Percentiles rank a stretch among this genome's conserved stretches.
Conservation (phyloP, 2,888 invertebrate genomes). For the Clusia tigrina region DNA sequence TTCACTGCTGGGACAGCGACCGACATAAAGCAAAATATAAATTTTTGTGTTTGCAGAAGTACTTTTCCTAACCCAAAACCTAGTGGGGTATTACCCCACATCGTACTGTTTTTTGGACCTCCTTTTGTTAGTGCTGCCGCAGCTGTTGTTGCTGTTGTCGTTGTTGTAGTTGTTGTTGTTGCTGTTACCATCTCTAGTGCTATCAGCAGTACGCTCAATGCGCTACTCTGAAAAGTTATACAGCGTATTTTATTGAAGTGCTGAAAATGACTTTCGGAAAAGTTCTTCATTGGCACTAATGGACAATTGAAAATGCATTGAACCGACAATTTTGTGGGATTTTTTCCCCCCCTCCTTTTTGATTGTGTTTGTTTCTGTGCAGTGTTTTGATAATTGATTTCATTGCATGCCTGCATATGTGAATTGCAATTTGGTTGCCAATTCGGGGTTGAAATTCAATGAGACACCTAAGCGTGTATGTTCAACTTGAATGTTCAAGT, state of each 20-base stretch:
- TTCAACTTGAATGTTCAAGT: too few relatives aligned
- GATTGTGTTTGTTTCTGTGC: background rate
- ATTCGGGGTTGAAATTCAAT: too few relatives aligned
- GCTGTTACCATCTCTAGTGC: background rate
- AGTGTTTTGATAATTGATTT: constrained; percentile 44
- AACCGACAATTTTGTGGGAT: constrained; percentile 50
- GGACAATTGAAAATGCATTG: constrained; percentile 56
- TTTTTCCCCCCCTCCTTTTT: constrained; percentile 26
- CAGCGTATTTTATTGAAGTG: background rate
- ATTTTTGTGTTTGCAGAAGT: too few relatives aligned
- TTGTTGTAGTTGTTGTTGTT: constrained; percentile 9
- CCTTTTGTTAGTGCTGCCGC: too few relatives aligned
- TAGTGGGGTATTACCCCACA: too few relatives aligned
- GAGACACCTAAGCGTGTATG: too few relatives aligned
- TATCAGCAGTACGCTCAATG: background rate
- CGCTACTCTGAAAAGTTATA: background rate
- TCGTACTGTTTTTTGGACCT: too few relatives aligned
- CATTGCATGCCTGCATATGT: too few relatives aligned
- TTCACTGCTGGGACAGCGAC: too few relatives aligned
- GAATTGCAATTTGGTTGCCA: too few relatives aligned
- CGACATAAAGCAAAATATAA: too few relatives aligned
- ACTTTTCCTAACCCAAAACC: too few relatives aligned
- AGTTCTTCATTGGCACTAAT: constrained; percentile 34
- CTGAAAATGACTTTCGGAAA: constrained; percentile 3
- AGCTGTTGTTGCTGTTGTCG: background rate